A percentile compares a stretch with the other conserved stretches of the same genome.
Conservation (phyloP, 2,113 vertebrate genomes). For the Mustelus asterias region DNA sequence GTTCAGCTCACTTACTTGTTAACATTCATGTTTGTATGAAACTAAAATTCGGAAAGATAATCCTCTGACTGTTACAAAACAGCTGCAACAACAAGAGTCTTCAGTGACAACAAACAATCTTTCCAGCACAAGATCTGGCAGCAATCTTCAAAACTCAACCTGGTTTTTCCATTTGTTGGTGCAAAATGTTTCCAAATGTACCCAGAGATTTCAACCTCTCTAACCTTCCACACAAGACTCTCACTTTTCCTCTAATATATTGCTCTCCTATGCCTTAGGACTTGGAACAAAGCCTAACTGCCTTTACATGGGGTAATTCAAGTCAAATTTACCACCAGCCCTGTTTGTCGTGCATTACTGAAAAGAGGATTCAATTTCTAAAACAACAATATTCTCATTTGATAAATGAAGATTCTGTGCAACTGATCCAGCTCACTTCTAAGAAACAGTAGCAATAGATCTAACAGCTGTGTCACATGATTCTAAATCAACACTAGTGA, state of each 20-base stretch:
- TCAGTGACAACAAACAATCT: neutral
- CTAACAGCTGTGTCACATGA: constrained; percentile 13
- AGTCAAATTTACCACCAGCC: constrained; percentile 23
- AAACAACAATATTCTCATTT: constrained; percentile 24
- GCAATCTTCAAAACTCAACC: constrained; percentile 7
- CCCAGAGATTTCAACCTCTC: constrained; percentile 28
- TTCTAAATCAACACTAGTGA: constrained; percentile 30
- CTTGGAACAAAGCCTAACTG: constrained; percentile 32
- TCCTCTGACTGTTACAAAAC: neutral
- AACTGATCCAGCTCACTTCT: neutral
- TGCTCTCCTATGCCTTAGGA: constrained; percentile 8
- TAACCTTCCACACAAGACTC: constrained; percentile 22
- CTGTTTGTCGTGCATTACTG: neutral
- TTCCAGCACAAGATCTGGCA: constrained; percentile 29
- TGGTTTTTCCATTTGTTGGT: constrained; percentile 18
- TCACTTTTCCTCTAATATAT: neutral
- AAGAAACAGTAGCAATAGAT: constrained; percentile 23
- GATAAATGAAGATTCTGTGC: constrained; percentile 16
- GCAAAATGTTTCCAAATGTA: constrained; percentile 32
- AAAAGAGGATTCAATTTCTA: constrained; percentile 27
- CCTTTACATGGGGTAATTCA: constrained; percentile 35
- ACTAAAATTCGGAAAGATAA: neutral
- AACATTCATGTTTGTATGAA: neutral
- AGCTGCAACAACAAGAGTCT: neutral
- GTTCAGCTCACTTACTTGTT: neutral